Conservation (phyloP, 2,797 vertebrate species). For the Pachyuromys duprasi region DNA sequence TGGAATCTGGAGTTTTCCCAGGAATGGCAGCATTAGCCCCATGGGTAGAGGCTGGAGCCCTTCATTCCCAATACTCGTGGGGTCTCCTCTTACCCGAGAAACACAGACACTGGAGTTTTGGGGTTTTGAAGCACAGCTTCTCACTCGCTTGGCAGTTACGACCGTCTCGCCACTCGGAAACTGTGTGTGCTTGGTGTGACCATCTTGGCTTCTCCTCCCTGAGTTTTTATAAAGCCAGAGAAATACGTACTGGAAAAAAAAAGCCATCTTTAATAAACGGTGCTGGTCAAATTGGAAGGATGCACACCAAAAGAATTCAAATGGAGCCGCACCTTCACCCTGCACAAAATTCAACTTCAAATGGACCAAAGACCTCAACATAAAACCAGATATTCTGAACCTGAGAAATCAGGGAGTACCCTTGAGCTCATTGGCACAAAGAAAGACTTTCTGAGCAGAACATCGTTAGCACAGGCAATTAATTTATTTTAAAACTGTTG, state of each 20-base stretch:
- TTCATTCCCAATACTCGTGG: no score
- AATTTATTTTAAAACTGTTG: conserved; percentile 42
- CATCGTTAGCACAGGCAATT: neutral
- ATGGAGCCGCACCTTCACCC: neutral
- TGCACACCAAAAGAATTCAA: neutral
- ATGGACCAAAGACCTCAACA: neutral
- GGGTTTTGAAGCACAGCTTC: no score
- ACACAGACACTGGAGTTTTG: no score
- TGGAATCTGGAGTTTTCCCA: no score
- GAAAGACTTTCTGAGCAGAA: neutral
- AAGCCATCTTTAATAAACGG: neutral
- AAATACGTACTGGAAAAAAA: neutral
- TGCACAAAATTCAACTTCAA: neutral
- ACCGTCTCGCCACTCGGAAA: no score
- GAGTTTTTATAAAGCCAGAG: neutral
- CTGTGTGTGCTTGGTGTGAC: no score
- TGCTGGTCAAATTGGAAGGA: neutral
- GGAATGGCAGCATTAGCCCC: no score
- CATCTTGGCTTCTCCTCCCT: no score
- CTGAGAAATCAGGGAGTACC: neutral
- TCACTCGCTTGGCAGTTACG: no score
- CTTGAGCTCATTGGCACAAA: neutral
- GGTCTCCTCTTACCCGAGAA: no score
- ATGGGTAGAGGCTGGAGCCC: no score
- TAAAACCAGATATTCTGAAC: neutral